Conservation (phyloP, 2,888 invertebrate species). For the Prosapia bicincta region DNA sequence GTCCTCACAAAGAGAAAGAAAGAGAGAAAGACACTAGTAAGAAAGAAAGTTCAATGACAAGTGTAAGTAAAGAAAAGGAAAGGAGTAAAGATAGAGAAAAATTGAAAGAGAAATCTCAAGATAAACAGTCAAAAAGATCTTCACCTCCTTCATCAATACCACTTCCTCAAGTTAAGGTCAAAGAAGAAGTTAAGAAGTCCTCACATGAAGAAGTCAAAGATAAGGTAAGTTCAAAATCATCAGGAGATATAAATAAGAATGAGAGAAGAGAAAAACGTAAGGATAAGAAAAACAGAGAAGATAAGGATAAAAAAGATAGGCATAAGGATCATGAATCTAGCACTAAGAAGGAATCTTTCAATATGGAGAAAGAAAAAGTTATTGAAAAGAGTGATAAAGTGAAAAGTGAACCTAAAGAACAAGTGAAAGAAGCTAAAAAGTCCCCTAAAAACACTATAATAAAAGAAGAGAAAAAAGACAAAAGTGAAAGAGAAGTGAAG, state of each 20-base stretch:
- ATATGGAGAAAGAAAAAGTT: conserved; percentile 48
- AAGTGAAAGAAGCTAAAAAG: conserved; percentile 43
- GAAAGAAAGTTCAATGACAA: conserved; percentile 46
- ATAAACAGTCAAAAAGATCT: conserved; percentile 42
- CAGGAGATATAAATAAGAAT: conserved; percentile 36
- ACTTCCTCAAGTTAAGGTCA: conserved; percentile 40
- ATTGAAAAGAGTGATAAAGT: conserved; percentile 43
- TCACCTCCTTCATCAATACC: background rate
- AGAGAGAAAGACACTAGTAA: conserved; percentile 49
- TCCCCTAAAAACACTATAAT: conserved; percentile 11
- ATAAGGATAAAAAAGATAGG: conserved; percentile 54
- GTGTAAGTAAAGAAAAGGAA: conserved; percentile 52
- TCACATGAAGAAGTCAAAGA: conserved; percentile 13
- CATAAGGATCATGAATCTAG: conserved; percentile 48
- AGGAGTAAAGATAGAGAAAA: conserved; percentile 58
- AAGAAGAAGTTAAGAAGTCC: conserved; percentile 45
- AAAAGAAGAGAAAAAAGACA: conserved; percentile 43
- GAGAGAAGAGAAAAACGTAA: conserved; percentile 54
- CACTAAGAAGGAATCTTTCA: conserved; percentile 48
- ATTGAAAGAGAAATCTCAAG: conserved; percentile 46
- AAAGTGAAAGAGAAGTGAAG: conserved; percentile 37
- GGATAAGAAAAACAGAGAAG: conserved; percentile 53
- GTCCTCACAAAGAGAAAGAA: conserved; percentile 54
- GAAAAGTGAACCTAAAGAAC: conserved; percentile 44
- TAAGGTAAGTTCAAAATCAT: conserved; percentile 15